Base-by-base conservation (phyloP, 2,888 invertebrate species). In the Nudaria mundana region DNA sequence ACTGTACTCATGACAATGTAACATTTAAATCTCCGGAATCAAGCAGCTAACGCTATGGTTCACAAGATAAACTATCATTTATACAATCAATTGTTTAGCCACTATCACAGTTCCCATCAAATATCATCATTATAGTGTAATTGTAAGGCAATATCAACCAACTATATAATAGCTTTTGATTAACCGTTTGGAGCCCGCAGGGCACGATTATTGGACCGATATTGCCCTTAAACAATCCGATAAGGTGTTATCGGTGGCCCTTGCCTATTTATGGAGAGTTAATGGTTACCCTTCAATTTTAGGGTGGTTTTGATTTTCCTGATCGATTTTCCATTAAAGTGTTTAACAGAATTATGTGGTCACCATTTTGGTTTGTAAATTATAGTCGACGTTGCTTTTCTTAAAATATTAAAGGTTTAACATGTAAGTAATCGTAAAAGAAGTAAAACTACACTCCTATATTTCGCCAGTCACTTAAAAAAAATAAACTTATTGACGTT, bases 191-290 rank as follows among this genome's bases (percentile, higher is more conserved):
- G 41, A 40, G 59, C 68, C 78, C 77, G 70, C 73, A 70, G 77
- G 81, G 68, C 66, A 68, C 76, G 73, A 80, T 81, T 73, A 78
- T 74, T 68, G 73, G 72, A 18, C 77, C 78, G 78, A 84, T 84
- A 83, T 79, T 74, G 73, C 76, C 66, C 76, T 71, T 74, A 77
- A 57, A 80, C 78, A 74, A 71, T 75, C 75, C 80, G 85, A 84
- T 84, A 83, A 81, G 73, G 78, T 76, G 81, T 72, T 83, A 83
- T 84, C 84, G 71, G 75, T 52, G 62, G 66, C 66, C 79, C 76
- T 72, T 66, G 57, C 65, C 77, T 74, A 81, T 82, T 84, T 81
- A 83, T 80, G 70, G 74, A 62, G 71, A 78, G 79, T 76, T 82
- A 78, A 84, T 80, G 74, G 81, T 70, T 67, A 75, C 76, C 78